phyloP scores from a whole-genome alignment of 2,888 invertebrate species.

The Odontocolon sp. region DNA sequence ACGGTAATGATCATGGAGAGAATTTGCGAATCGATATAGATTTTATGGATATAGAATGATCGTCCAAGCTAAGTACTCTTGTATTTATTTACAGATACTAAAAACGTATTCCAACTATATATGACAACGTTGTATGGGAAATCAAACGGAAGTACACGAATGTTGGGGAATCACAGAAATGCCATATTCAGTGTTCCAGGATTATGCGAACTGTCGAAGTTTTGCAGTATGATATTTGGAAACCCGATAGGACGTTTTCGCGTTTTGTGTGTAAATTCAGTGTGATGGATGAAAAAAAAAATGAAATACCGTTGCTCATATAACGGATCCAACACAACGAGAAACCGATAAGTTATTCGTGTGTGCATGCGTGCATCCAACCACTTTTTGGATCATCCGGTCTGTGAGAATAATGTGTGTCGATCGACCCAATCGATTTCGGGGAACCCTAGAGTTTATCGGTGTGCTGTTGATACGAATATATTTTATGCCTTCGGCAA shows the following conservation, averaged over 20 bases:
- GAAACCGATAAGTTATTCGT: slow-evolving; percentile 19
- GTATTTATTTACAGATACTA: background rate
- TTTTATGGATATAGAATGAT: background rate
- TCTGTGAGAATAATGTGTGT: background rate
- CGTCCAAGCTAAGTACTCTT: background rate
- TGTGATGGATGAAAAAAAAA: slow-evolving; percentile 32
- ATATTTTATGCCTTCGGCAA: slow-evolving; percentile 6
- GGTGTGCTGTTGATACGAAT: slow-evolving; percentile 7
- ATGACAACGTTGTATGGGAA: slow-evolving; percentile 18
- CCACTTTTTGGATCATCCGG: slow-evolving; percentile 5
- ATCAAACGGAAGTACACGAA: slow-evolving; percentile 13
- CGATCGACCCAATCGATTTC: slow-evolving; percentile 2
- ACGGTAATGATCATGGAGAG: background rate
- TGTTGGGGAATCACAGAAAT: slow-evolving; percentile 9
- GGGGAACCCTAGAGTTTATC: slow-evolving; percentile 5
- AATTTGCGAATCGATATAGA: background rate
- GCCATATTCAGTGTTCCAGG: background rate
- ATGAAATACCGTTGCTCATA: background rate
- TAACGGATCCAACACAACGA: slow-evolving; percentile 31
- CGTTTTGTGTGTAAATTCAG: slow-evolving; percentile 44
- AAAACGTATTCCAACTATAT: slow-evolving; percentile 2
- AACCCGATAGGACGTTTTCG: slow-evolving; percentile 40
- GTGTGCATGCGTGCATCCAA: background rate
- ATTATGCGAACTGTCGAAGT: slow-evolving; percentile 4
- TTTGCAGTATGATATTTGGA: slow-evolving; percentile 28